Evolutionary conservation across 2,888 invertebrate genomes (phyloP), one percentile per base, ranked within the genome.

Genomic region (Nowickia ferox): DNA sequence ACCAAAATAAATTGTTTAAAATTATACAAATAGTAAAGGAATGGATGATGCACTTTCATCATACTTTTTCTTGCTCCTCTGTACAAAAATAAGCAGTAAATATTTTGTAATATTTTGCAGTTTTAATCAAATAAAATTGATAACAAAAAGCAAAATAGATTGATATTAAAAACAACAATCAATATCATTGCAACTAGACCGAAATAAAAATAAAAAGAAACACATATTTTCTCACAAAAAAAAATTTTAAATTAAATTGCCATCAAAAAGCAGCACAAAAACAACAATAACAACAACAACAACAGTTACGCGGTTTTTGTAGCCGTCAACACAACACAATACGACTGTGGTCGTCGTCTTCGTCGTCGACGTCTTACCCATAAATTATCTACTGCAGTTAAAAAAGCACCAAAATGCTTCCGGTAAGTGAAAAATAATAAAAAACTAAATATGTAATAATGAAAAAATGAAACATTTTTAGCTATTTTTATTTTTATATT

Each of bases 341-440:
- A 84, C 85, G 84, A 77, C 69, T 40, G 80, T 78, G 69, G 79
- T 77, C 59, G 75, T 68, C 57, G 22, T 78, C 53, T 65, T 51
- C 51, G 46, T 55, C 71, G 76, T 48, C 71, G 57, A 66, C 80
- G 59, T 65, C 72, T 83, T 76, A 57, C 74, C 84, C 79, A 82
- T 79, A 81, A 87, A 84, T 79, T 84, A 86, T 84, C 65, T 55
- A 63, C 84, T 72, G 42, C 59, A 66, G 48, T 74, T 55, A 15
- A 84, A 89, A 87, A 77, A 86, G 82, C 87, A 79, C 88, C 90
- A 91, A 91, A 90, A 91, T 91, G 91, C 89, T 91, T 91, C 91
- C 91, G 91, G 91, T 91, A 91, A 91, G 91, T 91, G 72, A 76
- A 85, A 78, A 74, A 76, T 57, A 66, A 53, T 65, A n/a, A 68